phyloP scores from a whole-genome alignment of 2,113 vertebrate genomes.

The Chauna torquata region DNA sequence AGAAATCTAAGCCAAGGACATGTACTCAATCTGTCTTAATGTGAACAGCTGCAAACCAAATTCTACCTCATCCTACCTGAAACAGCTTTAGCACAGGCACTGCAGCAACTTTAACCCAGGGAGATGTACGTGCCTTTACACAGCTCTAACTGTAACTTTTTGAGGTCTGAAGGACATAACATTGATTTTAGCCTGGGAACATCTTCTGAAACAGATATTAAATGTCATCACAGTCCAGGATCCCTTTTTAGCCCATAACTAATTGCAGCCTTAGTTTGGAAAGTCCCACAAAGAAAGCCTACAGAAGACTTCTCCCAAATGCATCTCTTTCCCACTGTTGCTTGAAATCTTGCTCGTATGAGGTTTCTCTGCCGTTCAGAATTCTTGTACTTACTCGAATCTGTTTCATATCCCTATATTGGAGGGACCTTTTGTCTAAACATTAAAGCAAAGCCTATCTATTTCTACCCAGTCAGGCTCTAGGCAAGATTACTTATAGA shows the following conservation, averaged over 20 bases:
- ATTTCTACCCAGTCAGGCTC: neutral
- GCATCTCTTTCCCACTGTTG: neutral
- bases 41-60: neutral
- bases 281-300: neutral
- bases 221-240: neutral
- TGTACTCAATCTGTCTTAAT: neutral
- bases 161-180: neutral
- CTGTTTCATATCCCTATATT: neutral
- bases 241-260: neutral
- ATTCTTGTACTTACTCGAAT: neutral
- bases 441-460: neutral
- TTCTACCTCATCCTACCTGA: neutral
- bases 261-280: neutral
- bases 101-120: neutral
- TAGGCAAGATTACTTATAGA: neutral
- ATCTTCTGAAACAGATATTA: neutral
- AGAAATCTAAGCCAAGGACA: neutral
- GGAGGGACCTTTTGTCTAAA: neutral
- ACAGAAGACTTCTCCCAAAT: neutral
- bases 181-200: neutral
- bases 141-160: neutral
- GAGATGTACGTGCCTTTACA: neutral
- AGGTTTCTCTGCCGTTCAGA: neutral
- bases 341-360: neutral
- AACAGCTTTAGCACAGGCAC: neutral